Evolutionary conservation across 2,888 invertebrate species (phyloP).

Genomic region (Drosophila aldrichi): DNA sequence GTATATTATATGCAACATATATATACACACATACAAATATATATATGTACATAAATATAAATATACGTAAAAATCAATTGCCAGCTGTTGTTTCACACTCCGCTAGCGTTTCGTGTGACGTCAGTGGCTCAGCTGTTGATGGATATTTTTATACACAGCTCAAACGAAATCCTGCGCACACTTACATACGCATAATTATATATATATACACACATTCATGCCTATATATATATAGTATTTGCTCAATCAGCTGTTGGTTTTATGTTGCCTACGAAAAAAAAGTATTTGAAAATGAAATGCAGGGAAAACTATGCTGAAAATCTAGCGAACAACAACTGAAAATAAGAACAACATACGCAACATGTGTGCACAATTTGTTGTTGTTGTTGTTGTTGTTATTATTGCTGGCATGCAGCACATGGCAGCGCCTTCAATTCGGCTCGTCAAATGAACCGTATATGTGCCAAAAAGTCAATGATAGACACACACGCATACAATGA

Average conservation of each 20-base stretch:
- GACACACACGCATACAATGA: slow-evolving; percentile 31
- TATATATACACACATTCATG: background rate
- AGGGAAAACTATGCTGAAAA: slow-evolving; percentile 27
- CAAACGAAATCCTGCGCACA: slow-evolving; percentile 37
- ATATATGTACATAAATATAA: background rate
- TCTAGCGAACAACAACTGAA: slow-evolving; percentile 20
- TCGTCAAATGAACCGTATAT: slow-evolving; percentile 60
- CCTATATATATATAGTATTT: slow-evolving; percentile 4
- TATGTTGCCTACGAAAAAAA: slow-evolving; percentile 3
- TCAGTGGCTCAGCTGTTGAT: slow-evolving; percentile 59
- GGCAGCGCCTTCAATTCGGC: slow-evolving; percentile 48
- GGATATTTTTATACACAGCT: slow-evolving; percentile 42
- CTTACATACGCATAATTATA: background rate
- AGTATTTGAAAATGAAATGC: background rate
- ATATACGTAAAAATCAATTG: slow-evolving; percentile 25
- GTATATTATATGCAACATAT: background rate
- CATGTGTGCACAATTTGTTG: slow-evolving; percentile 65
- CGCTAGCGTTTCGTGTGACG: slow-evolving; percentile 41
- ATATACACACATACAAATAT: background rate
- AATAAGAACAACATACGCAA: slow-evolving; percentile 51
- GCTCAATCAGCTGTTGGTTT: slow-evolving; percentile 55
- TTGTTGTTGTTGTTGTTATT: slow-evolving; percentile 24
- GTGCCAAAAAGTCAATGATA: slow-evolving; percentile 64
- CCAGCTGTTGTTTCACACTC: slow-evolving; percentile 41
- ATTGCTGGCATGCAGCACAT: slow-evolving; percentile 51